Evolutionary conservation across 2,113 vertebrate species (phyloP), one percentile per base, ranked within the genome.

Genomic region (Hepsetus odoe): DNA sequence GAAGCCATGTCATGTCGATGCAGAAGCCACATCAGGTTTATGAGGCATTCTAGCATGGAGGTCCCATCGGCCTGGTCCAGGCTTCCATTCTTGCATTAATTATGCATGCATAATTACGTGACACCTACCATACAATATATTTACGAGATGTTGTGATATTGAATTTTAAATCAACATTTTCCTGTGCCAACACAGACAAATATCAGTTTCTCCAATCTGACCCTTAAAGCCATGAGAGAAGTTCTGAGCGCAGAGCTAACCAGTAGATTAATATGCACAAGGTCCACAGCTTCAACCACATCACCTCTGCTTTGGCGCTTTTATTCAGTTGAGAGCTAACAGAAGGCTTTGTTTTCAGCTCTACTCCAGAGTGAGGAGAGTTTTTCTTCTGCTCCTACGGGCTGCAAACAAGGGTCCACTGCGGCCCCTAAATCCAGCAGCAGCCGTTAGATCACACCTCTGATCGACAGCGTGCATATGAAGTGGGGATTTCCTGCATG

Each of bases 401-500:
- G 75, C 42, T 44, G 67, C 14, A 24, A 62, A 53, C 46, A 56
- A 76, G 32, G 71, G 81, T 73, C 80, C 70, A 33, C 8, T 38
- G 68, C 42, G 64, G n/a, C 75, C 73, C 24, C 58, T 66, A 73
- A 81, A 76, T 77, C 77, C 68, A 33, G 64, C 55, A 49, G 61
- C 30, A 73, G 70, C 46, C 74, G 20, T 81, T 64, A 64, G 79
- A 82, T 83, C 82, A 80, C 76, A 84, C 59, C 73, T 84, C 76
- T 59, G 78, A 84, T 84, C 59, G 53, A 83, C 78, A 81, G 70
- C 30, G 76, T 73, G 80, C 82, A 87, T 86, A 67, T 82, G 69
- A 84, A 86, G 81, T 66, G 61, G 53, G 78, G 78, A 85, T 83
- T 84, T 84, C 70, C 82, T 82, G 79, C 71, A 79, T 79, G 84